Conservation (phyloP, 2,797 vertebrate genomes). For the Taenioides sp. region DNA sequence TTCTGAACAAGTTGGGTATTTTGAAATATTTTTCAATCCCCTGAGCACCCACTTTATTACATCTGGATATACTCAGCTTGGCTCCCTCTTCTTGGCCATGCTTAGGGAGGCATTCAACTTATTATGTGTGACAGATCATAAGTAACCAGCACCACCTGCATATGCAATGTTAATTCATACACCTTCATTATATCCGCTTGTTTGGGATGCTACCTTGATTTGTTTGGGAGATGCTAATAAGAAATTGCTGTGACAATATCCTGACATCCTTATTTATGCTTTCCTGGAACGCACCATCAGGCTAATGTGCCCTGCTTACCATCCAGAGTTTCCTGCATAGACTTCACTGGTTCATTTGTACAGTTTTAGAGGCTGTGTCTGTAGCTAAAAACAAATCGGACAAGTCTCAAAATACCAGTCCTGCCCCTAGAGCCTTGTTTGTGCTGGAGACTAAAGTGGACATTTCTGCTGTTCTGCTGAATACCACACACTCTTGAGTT, state of each 20-base stretch:
- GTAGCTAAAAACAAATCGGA: neutral
- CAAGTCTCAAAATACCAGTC: conserved; percentile 17
- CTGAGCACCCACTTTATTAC: neutral
- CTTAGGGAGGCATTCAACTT: neutral
- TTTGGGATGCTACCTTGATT: conserved; percentile 9
- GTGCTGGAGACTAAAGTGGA: conserved; percentile 13
- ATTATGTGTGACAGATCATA: conserved; percentile 13
- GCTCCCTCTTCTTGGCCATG: neutral
- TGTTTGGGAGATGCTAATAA: conserved; percentile 5
- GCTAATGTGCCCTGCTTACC: neutral
- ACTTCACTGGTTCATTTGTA: conserved; percentile 1
- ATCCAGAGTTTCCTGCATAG: neutral
- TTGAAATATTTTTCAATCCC: conserved; percentile 2
- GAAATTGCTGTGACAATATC: conserved; percentile 9
- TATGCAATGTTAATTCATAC: conserved; percentile 39
- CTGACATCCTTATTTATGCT: conserved; percentile 11
- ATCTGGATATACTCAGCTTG: neutral
- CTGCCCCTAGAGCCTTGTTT: conserved; percentile 1
- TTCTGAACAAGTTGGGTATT: neutral
- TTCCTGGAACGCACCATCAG: conserved; percentile 6
- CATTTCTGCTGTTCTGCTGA: conserved; percentile 9
- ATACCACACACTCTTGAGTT: conserved; percentile 24
- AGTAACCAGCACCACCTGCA: conserved; percentile 85
- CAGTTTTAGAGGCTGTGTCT: neutral
- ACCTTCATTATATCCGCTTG: conserved; percentile 9